Evolutionary conservation across 2,888 invertebrate species (phyloP).

Genomic region (Epinotia demarniana): DNA sequence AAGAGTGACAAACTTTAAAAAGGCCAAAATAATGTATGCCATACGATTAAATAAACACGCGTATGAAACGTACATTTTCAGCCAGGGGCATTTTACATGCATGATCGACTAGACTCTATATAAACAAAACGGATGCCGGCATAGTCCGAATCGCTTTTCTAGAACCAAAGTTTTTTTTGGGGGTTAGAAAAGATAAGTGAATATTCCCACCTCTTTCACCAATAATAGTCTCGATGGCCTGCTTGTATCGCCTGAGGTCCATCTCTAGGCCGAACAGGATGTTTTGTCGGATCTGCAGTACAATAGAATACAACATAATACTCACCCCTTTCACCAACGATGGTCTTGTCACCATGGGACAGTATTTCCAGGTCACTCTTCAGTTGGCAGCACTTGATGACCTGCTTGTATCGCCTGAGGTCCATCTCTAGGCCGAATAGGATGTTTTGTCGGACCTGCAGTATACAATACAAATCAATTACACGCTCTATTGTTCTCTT

Average conservation of each 20-base stretch:
- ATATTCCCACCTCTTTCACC: slow-evolving; percentile 80
- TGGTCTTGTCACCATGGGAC: slow-evolving; percentile 86
- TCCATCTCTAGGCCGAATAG: slow-evolving; percentile 88
- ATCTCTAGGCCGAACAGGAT: slow-evolving; percentile 89
- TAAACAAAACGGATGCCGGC: no score
- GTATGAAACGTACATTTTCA: no score
- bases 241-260: slow-evolving; percentile 82
- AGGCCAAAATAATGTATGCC: no score
- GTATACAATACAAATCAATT: not conserved
- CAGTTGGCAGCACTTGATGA: slow-evolving; percentile 84
- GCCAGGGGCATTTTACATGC: no score
- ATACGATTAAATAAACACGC: no score
- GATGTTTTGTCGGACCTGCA: slow-evolving; percentile 89
- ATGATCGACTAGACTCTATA: no score
- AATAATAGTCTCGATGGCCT: slow-evolving; percentile 86
- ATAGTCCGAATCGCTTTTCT: no score
- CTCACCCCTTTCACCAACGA: slow-evolving; percentile 89
- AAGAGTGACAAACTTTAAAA: no score
- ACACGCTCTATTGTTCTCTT: not conserved
- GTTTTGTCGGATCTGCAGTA: slow-evolving; percentile 87
- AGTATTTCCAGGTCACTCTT: slow-evolving; percentile 86
- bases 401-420: slow-evolving; percentile 81
- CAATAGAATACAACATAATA: not conserved
- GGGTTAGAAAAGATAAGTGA: not conserved
- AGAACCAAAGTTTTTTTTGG: no score